Conservation (phyloP, 2,113 vertebrate species). For the Colaptes auratus region DNA sequence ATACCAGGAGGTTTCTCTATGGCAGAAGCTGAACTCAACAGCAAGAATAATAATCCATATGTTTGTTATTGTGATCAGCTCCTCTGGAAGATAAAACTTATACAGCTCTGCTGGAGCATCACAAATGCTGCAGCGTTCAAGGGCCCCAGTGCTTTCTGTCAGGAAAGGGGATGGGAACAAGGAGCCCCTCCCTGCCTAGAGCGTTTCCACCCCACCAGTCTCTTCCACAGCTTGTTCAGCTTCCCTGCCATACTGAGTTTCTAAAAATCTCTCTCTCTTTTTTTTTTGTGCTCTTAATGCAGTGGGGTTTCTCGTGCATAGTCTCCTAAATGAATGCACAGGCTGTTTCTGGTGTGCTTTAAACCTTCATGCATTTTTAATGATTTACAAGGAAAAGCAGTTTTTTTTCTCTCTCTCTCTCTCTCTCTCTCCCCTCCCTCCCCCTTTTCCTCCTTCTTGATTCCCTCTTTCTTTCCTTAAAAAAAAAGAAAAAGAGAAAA, state of each 20-base stretch:
- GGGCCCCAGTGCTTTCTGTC: background rate
- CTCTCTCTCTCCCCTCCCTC: background rate
- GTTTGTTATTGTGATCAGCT: conserved; percentile 44
- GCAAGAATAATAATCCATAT: conserved; percentile 45
- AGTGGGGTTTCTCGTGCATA: conserved; percentile 16
- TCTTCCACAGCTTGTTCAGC: conserved; percentile 7
- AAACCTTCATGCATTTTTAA: conserved; percentile 82
- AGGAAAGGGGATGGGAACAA: background rate
- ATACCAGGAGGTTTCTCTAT: background rate
- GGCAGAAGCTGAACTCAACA: conserved; percentile 39
- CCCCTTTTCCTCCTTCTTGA: background rate
- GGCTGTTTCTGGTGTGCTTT: conserved; percentile 70
- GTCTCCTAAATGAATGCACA: conserved; percentile 62
- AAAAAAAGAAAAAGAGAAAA: conserved; percentile 49
- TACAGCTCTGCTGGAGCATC: background rate
- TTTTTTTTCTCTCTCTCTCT: conserved; percentile 1
- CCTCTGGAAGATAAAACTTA: conserved; percentile 2
- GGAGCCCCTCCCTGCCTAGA: background rate
- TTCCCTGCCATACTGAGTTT: conserved; percentile 20
- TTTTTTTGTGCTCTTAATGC: conserved; percentile 27
- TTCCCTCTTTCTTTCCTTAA: conserved; percentile 5
- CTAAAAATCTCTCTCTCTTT: background rate
- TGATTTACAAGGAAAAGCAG: conserved; percentile 78
- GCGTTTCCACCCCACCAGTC: background rate
- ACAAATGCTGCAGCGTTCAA: background rate